Evolutionary conservation across 2,888 invertebrate genomes (phyloP).

Genomic region (Brachypterus glaber): DNA sequence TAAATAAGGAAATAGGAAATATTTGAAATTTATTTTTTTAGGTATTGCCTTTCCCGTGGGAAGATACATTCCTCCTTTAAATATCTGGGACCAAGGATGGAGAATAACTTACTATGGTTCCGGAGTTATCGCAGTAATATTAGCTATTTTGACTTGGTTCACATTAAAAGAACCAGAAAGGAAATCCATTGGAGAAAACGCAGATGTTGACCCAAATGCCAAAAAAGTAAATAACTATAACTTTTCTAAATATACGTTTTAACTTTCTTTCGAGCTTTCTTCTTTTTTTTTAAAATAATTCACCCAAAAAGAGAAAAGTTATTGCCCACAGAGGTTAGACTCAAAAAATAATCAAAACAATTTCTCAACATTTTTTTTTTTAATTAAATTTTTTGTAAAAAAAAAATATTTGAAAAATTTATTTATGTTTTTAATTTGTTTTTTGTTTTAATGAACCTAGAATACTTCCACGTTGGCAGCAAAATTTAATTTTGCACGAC

Average conservation of each 20-base stretch:
- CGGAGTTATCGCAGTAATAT: slow-evolving; percentile 63
- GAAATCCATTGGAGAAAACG: slow-evolving; percentile 60
- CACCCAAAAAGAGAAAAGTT: no score
- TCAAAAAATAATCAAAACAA: background rate
- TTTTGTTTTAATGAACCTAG: no score
- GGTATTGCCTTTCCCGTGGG: slow-evolving; percentile 82
- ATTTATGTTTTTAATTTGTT: no score
- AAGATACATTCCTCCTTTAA: slow-evolving; percentile 65
- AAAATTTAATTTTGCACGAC: no score
- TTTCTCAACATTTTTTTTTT: slow-evolving; percentile 13
- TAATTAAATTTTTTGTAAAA: no score
- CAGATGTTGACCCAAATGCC: slow-evolving; percentile 24
- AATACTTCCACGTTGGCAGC: no score
- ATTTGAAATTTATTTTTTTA: slow-evolving; percentile 6
- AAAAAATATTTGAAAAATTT: no score
- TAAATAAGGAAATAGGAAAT: no score
- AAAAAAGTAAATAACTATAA: slow-evolving; percentile 37
- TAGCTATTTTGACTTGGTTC: slow-evolving; percentile 61
- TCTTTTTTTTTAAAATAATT: no score
- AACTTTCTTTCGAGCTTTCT: no score
- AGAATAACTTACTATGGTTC: slow-evolving; percentile 72
- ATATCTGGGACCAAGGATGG: slow-evolving; percentile 75
- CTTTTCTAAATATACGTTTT: no score
- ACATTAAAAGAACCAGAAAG: slow-evolving; percentile 70
- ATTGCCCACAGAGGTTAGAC: no score